A percentile compares a stretch with the other conserved stretches of the same genome.
Evolutionary conservation across 2,113 vertebrate genomes (phyloP).

Genomic region (Pagrus major): DNA sequence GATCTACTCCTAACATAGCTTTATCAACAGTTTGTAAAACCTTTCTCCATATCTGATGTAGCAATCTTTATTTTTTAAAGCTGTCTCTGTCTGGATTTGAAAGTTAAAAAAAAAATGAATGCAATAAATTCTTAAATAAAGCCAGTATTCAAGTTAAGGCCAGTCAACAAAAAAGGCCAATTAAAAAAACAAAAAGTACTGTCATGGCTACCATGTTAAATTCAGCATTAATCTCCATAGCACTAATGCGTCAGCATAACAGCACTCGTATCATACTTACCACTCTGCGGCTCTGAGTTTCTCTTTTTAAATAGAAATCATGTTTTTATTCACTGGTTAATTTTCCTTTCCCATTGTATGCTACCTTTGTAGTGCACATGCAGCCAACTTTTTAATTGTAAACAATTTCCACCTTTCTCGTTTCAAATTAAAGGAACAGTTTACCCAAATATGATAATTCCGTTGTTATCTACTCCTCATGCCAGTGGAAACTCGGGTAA

Average conservation of each 20-base stretch:
- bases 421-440: neutral
- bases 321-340: neutral
- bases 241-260: neutral
- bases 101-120: neutral
- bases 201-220: neutral
- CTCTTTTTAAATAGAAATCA: neutral
- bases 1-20: slow-evolving; percentile 4
- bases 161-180: neutral
- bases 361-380: neutral
- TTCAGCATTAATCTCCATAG: neutral
- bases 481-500: too few species aligned
- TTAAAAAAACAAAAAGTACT: too few species aligned
- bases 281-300: neutral
- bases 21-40: slow-evolving; percentile 27
- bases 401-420: neutral
- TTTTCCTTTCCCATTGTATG: neutral
- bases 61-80: neutral
- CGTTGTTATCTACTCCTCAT: too few species aligned
- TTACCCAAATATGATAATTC: too few species aligned
- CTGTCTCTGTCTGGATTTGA: neutral
- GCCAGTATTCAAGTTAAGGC: neutral
- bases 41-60: neutral
- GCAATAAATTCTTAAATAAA: neutral
- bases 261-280: neutral
- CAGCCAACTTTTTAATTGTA: neutral